Percentiles rank a stretch among this genome's conserved stretches.
These are phyloP conservation scores for Ceratina japonica DNA, from an alignment of 1,140 invertebrate species.

Conservation along the genomic window DNA sequence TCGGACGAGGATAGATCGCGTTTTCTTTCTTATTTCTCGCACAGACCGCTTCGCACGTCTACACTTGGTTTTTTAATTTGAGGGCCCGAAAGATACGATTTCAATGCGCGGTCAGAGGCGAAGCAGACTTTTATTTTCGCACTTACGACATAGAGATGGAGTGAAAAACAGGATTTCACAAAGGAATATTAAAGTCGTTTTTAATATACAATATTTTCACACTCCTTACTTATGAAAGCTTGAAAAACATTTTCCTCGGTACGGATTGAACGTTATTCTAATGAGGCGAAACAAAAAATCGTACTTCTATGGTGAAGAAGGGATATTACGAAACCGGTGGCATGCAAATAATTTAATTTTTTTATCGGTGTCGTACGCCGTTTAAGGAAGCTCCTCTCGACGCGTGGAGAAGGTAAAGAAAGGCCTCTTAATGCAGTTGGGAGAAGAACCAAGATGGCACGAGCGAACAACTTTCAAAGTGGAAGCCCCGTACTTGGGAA, in stretches of 20 bases:
- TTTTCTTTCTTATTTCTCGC: neutral
- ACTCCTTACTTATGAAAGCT: too few species aligned
- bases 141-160: too few species aligned
- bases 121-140: too few species aligned
- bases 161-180: too few species aligned
- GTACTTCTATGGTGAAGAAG: neutral
- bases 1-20: neutral
- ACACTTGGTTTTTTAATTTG: neutral
- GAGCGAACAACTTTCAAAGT: conserved; percentile 10
- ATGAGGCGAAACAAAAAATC: too few species aligned
- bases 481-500: neutral
- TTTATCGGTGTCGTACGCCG: neutral
- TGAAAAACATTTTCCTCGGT: too few species aligned
- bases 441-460: conserved; percentile 4
- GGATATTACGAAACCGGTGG: neutral
- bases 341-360: neutral
- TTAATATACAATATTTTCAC: too few species aligned
- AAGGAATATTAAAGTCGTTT: too few species aligned
- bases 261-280: too few species aligned
- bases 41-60: too few species aligned
- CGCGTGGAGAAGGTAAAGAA: conserved; percentile 5
- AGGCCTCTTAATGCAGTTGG: conserved; percentile 41
- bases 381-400: neutral
- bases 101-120: too few species aligned
- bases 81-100: neutral